A percentile compares a stretch with the other conserved stretches of the same genome.
Evolutionary conservation across 2,888 invertebrate genomes (phyloP).

Genomic region (Brachyptera putata): DNA sequence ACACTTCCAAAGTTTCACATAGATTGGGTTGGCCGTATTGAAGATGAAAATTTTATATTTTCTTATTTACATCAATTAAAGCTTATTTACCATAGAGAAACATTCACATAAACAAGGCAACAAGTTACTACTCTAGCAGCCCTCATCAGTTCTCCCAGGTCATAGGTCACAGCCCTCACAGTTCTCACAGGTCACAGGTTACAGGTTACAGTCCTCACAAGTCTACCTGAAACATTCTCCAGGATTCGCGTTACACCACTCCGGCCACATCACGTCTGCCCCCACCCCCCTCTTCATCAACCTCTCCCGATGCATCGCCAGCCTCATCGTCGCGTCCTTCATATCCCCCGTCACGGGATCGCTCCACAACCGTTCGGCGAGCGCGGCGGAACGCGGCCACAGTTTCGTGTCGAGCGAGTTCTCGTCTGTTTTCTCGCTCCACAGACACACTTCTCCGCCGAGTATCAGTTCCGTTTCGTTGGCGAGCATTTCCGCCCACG

Average conservation of each 20-base stretch:
- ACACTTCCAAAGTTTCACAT: no score
- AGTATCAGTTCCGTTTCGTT: constrained; percentile 44
- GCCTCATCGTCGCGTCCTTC: constrained; percentile 25
- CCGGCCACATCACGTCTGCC: constrained; percentile 40
- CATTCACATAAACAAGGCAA: no score
- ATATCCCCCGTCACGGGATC: constrained; percentile 31
- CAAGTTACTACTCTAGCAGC: no score
- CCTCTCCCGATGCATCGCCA: constrained; percentile 39
- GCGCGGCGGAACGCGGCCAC: constrained; percentile 41
- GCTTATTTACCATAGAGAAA: no score
- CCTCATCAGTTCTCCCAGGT: no score
- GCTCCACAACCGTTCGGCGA: constrained; percentile 42
- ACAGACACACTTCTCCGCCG: constrained; percentile 44
- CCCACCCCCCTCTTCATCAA: constrained; percentile 39
- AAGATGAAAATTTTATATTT: no score
- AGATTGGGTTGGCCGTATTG: no score
- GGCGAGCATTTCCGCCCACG: constrained; percentile 44
- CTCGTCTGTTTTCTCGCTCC: constrained; percentile 42
- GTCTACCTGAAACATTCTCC: constrained; percentile 58
- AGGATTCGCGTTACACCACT: constrained; percentile 43
- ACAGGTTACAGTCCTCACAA: no score
- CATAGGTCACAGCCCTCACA: no score
- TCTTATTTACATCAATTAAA: no score
- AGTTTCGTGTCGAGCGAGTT: constrained; percentile 39
- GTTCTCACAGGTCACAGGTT: no score